These are phyloP conservation scores for Cygnus atratus DNA, from an alignment of 2,113 vertebrate genomes.

Conservation along the genomic window DNA sequence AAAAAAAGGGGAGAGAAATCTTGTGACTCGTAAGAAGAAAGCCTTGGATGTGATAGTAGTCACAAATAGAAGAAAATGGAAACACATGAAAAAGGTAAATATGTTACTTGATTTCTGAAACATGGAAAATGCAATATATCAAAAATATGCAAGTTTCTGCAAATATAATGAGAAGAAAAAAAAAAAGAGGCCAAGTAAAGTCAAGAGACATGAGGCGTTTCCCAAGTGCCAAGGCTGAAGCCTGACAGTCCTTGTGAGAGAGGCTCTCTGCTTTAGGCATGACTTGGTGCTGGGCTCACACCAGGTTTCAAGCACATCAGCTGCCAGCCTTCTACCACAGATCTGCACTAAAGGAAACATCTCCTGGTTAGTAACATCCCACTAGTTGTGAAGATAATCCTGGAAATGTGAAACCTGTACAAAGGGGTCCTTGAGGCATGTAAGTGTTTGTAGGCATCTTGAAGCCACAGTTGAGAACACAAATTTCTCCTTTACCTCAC, in stretches of 20 bases:
- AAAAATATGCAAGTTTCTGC: background rate
- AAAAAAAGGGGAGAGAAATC: background rate
- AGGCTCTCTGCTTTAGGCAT: background rate
- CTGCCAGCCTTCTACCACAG: background rate
- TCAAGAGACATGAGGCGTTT: background rate
- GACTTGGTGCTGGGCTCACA: background rate
- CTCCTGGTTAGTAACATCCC: background rate
- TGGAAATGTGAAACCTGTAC: background rate
- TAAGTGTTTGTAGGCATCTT: background rate
- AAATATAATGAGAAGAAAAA: background rate
- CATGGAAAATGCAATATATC: background rate
- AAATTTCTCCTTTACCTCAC: background rate
- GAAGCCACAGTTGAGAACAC: background rate
- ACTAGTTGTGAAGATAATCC: background rate
- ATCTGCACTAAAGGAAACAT: background rate
- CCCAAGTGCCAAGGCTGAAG: background rate
- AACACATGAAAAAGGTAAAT: background rate
- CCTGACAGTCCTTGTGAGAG: background rate
- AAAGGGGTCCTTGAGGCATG: background rate
- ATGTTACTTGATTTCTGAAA: background rate
- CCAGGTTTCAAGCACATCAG: background rate
- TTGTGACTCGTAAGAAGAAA: background rate
- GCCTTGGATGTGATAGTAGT: background rate
- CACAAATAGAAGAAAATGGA: background rate
- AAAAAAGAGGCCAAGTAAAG: background rate